phyloP scores from a whole-genome alignment of 1,140 invertebrate genomes.

The Cotesia vestalis region DNA sequence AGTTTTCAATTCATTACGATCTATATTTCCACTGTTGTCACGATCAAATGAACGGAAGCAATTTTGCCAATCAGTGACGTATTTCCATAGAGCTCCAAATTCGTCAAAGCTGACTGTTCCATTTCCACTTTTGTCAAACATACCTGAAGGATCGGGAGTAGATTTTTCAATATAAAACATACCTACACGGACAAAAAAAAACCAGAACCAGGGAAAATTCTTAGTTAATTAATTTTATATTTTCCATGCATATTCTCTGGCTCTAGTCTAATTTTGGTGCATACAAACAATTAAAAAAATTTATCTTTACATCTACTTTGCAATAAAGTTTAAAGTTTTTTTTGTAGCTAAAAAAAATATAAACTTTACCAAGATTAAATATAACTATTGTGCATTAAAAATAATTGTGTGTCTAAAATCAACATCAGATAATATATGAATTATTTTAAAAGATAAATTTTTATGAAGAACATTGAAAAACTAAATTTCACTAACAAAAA shows the following conservation, averaged over 20 bases:
- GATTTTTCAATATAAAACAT: constrained; percentile 62
- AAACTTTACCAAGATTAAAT: too few relatives aligned
- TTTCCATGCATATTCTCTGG: constrained; percentile 12
- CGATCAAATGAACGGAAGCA: constrained; percentile 95
- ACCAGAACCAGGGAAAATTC: constrained; percentile 29
- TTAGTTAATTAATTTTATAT: constrained; percentile 15
- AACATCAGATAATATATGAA: too few relatives aligned
- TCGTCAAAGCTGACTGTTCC: constrained; percentile 95
- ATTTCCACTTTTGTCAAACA: constrained; percentile 93
- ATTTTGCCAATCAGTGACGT: constrained; percentile 97
- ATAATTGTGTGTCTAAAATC: too few relatives aligned
- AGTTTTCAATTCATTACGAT: constrained; percentile 86
- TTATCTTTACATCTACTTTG: neutral
- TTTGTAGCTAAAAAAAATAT: too few relatives aligned
- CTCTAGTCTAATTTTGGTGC: neutral
- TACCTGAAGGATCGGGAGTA: constrained; percentile 74
- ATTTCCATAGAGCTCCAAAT: constrained; percentile 96
- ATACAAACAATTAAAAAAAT: neutral
- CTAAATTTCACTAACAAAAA: too few relatives aligned
- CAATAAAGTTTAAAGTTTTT: too few relatives aligned
- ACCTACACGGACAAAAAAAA: constrained; percentile 53
- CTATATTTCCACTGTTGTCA: constrained; percentile 96
- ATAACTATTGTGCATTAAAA: too few relatives aligned
- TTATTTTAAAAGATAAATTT: too few relatives aligned
- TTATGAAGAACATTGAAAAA: too few relatives aligned